These are phyloP conservation scores for Sakesphorus luctuosus DNA, from an alignment of 2,113 vertebrate genomes.

Conservation along the genomic window DNA sequence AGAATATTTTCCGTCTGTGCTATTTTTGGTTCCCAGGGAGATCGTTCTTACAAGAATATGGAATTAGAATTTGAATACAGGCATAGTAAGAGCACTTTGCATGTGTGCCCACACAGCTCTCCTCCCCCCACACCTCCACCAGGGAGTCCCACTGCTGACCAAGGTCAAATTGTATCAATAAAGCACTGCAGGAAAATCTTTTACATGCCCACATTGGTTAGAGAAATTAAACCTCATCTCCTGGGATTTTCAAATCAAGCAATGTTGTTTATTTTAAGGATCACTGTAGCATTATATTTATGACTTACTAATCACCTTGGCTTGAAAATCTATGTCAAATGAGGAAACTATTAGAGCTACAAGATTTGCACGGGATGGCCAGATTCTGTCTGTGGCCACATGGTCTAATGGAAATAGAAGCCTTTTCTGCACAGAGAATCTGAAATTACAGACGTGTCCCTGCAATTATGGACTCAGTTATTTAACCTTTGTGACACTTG, in stretches of 20 bases:
- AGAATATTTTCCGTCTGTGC: conserved; percentile 58
- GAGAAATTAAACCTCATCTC: conserved; percentile 36
- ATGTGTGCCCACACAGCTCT: conserved; percentile 26
- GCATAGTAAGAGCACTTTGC: conserved; percentile 41
- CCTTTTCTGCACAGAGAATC: not conserved
- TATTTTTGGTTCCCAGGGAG: conserved; percentile 65
- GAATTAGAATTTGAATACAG: conserved; percentile 66
- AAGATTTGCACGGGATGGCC: not conserved
- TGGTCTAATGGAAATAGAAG: not conserved
- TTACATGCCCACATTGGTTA: not conserved
- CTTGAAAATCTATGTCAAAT: conserved; percentile 8
- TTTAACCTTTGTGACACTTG: conserved; percentile 42
- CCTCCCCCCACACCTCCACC: not conserved
- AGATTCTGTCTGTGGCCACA: not conserved
- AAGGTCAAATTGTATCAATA: conserved; percentile 66
- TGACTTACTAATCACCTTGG: conserved; percentile 49
- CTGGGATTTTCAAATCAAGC: conserved; percentile 32
- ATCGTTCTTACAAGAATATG: conserved; percentile 53
- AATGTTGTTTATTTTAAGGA: conserved; percentile 55
- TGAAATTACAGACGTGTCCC: conserved; percentile 28
- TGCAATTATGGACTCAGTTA: conserved; percentile 48
- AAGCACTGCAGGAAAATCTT: conserved; percentile 48
- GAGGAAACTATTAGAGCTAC: not conserved
- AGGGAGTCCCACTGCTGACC: conserved; percentile 28
- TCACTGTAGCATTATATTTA: conserved; percentile 40